These are phyloP conservation scores for Tridacna gigas DNA, from an alignment of 2,888 invertebrate genomes.

Conservation along the genomic window DNA sequence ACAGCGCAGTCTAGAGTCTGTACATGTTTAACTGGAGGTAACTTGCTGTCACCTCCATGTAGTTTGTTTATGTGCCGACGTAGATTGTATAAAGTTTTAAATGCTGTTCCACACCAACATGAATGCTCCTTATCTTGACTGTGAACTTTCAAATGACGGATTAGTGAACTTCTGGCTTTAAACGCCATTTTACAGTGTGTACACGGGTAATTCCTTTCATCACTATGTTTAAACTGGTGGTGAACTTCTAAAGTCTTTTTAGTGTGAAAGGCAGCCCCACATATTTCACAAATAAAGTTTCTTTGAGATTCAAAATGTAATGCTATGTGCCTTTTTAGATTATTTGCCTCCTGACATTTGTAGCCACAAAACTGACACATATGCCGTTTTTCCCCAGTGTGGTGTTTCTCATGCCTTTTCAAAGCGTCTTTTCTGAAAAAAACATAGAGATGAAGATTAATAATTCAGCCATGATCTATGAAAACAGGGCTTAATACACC, in stretches of 20 bases:
- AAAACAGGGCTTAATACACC: too few relatives aligned
- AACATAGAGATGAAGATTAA: neutral
- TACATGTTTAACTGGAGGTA: constrained; percentile 74
- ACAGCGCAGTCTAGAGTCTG: constrained; percentile 65
- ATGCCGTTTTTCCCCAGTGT: constrained; percentile 75
- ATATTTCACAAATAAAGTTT: constrained; percentile 84
- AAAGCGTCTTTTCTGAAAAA: constrained; percentile 77
- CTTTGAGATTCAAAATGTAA: constrained; percentile 80
- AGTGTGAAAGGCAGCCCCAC: constrained; percentile 84
- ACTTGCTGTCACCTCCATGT: constrained; percentile 71
- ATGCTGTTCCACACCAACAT: constrained; percentile 75
- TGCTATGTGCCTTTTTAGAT: constrained; percentile 82
- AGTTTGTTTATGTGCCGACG: constrained; percentile 74
- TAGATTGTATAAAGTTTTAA: constrained; percentile 75
- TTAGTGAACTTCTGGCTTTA: constrained; percentile 74
- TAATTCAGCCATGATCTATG: too few relatives aligned
- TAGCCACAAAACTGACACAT: constrained; percentile 83
- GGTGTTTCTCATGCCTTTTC: constrained; percentile 78
- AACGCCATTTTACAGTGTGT: constrained; percentile 77
- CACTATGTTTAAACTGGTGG: constrained; percentile 83
- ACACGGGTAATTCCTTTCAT: constrained; percentile 79
- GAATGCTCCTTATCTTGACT: constrained; percentile 67
- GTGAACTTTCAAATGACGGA: constrained; percentile 71
- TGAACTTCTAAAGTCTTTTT: constrained; percentile 84
- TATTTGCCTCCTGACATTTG: constrained; percentile 79